Percentiles rank a stretch among this genome's conserved stretches.
phyloP scores from a whole-genome alignment of 2,797 vertebrate genomes.

The Cynodonichthys magdalenae region DNA sequence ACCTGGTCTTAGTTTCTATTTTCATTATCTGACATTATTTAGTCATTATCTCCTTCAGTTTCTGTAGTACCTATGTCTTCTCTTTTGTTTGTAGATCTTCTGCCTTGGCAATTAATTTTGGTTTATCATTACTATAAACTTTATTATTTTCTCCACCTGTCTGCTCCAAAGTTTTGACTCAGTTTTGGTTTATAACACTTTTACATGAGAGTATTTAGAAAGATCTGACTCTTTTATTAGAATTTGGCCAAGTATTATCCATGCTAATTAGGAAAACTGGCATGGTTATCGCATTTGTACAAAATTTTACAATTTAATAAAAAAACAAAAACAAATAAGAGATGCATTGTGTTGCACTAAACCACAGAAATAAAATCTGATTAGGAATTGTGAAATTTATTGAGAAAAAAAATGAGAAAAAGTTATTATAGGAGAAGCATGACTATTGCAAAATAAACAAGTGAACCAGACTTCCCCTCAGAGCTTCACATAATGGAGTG shows the following conservation, averaged over 20 bases:
- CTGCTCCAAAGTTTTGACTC: not conserved
- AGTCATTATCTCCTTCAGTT: not conserved
- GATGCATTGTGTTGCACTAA: conserved; percentile 25
- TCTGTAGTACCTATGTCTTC: not conserved
- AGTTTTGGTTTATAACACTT: not conserved
- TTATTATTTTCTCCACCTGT: not conserved
- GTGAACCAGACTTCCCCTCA: conserved; percentile 24
- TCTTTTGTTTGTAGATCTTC: not conserved
- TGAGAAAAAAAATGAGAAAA: conserved; percentile 19
- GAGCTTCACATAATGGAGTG: conserved; percentile 19
- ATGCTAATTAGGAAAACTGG: not conserved
- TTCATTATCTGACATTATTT: too few relatives aligned
- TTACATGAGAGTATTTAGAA: not conserved
- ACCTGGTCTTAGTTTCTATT: not conserved
- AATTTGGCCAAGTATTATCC: not conserved
- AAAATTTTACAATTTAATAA: not conserved
- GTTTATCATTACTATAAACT: not conserved
- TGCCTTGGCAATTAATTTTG: not conserved
- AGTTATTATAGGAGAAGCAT: conserved; percentile 1
- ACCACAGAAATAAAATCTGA: conserved; percentile 30
- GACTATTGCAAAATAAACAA: conserved; percentile 18
- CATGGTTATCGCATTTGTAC: too few relatives aligned
- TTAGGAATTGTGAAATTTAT: conserved; percentile 7
- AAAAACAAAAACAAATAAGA: conserved; percentile 21
- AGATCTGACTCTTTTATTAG: not conserved